These are phyloP conservation scores for Pagrus major DNA, from an alignment of 2,113 vertebrate genomes.

Conservation along the genomic window DNA sequence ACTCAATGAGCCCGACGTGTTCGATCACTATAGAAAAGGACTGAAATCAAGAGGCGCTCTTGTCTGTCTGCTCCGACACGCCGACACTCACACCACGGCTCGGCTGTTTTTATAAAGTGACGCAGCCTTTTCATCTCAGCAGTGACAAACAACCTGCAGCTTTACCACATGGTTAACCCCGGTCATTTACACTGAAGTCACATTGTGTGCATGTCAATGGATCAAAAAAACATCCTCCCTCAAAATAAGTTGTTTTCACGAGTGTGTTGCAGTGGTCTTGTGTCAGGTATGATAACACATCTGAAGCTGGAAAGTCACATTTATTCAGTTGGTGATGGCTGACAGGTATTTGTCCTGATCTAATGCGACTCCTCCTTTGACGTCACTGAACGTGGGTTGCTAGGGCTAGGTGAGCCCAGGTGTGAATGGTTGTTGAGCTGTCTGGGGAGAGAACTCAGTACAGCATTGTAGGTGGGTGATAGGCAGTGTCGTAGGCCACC, in stretches of 20 bases:
- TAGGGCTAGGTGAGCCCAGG: no score
- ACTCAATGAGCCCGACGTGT: neutral
- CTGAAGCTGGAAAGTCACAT: neutral
- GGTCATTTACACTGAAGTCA: neutral
- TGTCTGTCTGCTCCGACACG: neutral
- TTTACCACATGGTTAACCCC: neutral
- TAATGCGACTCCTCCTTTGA: neutral
- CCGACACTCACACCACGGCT: neutral
- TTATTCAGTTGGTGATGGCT: neutral
- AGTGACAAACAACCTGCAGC: neutral
- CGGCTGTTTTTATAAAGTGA: neutral
- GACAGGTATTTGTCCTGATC: neutral
- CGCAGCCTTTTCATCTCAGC: neutral
- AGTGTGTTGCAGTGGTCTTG: constrained; percentile 12
- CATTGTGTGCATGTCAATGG: no score
- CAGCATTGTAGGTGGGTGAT: no score
- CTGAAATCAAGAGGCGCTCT: neutral
- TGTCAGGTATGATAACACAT: neutral
- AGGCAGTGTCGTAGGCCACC: no score
- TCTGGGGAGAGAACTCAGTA: no score
- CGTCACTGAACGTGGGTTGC: no score
- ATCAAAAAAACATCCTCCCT: neutral
- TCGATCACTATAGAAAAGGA: neutral
- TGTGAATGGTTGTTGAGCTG: no score
- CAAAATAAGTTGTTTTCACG: neutral